These are phyloP conservation scores for Philopedon plagiatum DNA, from an alignment of 2,888 invertebrate genomes.

Conservation along the genomic window DNA sequence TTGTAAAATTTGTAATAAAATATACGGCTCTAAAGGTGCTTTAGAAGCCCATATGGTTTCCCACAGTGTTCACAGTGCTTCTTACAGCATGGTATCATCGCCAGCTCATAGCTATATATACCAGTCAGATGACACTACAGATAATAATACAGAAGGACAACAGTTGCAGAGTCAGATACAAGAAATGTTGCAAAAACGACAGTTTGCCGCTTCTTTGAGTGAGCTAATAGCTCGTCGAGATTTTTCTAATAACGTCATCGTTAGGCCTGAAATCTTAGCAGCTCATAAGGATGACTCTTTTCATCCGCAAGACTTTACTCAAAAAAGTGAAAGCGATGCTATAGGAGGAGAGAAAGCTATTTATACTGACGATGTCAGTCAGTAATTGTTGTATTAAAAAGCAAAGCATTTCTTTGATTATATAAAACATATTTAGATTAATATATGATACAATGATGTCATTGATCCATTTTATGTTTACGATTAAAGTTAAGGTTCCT, in stretches of 20 bases:
- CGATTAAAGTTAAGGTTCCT: no score
- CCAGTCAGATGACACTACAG: constrained; percentile 17
- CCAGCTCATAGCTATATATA: constrained; percentile 21
- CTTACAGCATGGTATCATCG: constrained; percentile 21
- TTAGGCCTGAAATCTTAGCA: constrained; percentile 19
- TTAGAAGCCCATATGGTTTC: constrained; percentile 56
- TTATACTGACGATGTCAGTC: neutral
- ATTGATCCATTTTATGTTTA: no score
- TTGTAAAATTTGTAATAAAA: constrained; percentile 47
- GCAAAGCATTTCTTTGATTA: no score
- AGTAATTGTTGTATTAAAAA: no score
- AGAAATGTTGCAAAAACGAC: constrained; percentile 41
- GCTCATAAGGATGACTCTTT: constrained; percentile 15
- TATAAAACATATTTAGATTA: neutral
- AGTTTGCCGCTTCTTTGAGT: constrained; percentile 41
- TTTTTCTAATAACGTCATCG: constrained; percentile 60
- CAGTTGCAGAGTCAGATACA: constrained; percentile 23
- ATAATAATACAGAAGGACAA: constrained; percentile 7
- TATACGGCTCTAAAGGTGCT: constrained; percentile 50
- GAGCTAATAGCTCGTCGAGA: constrained; percentile 44
- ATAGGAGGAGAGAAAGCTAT: neutral
- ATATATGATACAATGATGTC: neutral
- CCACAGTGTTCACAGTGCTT: constrained; percentile 18
- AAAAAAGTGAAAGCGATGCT: constrained; percentile 11
- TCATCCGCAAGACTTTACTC: constrained; percentile 14